Conservation (phyloP, 2,888 invertebrate genomes). For the Agrenia bidenticulata region DNA sequence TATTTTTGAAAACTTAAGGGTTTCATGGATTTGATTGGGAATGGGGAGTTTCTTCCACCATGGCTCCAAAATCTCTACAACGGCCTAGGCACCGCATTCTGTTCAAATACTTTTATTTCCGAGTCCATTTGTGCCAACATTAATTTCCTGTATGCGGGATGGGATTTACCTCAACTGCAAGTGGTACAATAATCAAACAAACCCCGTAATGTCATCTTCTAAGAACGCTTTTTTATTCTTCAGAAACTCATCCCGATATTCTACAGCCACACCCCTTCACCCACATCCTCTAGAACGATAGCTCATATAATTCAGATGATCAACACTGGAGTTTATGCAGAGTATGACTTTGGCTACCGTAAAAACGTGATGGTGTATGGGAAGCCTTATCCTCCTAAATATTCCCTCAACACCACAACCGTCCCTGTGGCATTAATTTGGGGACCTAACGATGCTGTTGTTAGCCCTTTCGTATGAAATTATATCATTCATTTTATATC, state of each 20-base stretch:
- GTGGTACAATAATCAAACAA: too few relatives aligned
- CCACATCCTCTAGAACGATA: slow-evolving; percentile 57
- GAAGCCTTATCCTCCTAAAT: slow-evolving; percentile 48
- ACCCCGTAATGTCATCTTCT: too few relatives aligned
- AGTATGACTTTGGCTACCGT: slow-evolving; percentile 47
- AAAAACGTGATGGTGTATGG: slow-evolving; percentile 51
- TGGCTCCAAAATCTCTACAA: slow-evolving; percentile 43
- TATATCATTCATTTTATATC: too few relatives aligned
- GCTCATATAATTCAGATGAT: slow-evolving; percentile 57
- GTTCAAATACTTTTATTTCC: slow-evolving; percentile 44
- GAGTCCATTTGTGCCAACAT: slow-evolving; percentile 47
- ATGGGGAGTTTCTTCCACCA: slow-evolving; percentile 51
- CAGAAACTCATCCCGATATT: slow-evolving; percentile 53
- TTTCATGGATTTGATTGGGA: slow-evolving; percentile 35
- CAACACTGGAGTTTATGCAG: slow-evolving; percentile 40
- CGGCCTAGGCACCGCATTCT: slow-evolving; percentile 40
- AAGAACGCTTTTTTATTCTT: too few relatives aligned
- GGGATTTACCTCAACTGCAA: slow-evolving; percentile 48
- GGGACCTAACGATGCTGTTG: slow-evolving; percentile 58
- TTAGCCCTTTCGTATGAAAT: slow-evolving; percentile 52
- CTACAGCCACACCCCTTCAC: slow-evolving; percentile 57
- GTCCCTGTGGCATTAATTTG: slow-evolving; percentile 53
- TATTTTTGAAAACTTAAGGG: slow-evolving; percentile 28
- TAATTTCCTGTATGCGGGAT: slow-evolving; percentile 49
- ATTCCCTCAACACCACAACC: slow-evolving; percentile 49